These are phyloP conservation scores for Chironomus striatipennis DNA, from an alignment of 1,140 invertebrate genomes.

Conservation along the genomic window DNA sequence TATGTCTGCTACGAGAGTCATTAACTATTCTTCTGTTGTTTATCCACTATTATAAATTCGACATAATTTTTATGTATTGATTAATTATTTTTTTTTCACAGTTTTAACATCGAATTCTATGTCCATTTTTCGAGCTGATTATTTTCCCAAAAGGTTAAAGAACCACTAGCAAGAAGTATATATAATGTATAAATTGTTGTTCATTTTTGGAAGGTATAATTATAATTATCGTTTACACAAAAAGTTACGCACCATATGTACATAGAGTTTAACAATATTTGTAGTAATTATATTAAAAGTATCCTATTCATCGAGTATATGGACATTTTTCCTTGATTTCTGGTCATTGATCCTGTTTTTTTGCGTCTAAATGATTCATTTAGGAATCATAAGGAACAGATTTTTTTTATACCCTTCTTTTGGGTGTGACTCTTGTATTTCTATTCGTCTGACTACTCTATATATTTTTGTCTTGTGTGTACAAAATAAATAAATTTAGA, in stretches of 20 bases:
- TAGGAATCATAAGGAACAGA: background rate
- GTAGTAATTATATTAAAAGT: background rate
- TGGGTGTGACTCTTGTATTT: slow-evolving; percentile 17
- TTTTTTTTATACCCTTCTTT: background rate
- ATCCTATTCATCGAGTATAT: background rate
- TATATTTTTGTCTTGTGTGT: background rate
- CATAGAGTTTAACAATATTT: background rate
- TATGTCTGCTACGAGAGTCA: too few relatives aligned
- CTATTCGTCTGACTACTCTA: background rate
- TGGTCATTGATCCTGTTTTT: background rate
- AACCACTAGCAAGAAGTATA: too few relatives aligned
- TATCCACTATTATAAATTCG: too few relatives aligned
- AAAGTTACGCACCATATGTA: background rate
- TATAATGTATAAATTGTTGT: too few relatives aligned
- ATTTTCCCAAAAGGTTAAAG: too few relatives aligned
- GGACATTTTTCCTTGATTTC: background rate
- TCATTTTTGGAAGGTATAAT: background rate
- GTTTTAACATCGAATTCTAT: too few relatives aligned
- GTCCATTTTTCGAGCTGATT: too few relatives aligned
- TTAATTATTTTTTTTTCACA: too few relatives aligned
- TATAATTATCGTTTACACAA: background rate
- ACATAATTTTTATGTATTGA: too few relatives aligned
- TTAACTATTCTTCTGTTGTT: too few relatives aligned
- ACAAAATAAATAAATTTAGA: slow-evolving; percentile 11
- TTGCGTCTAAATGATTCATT: background rate